Evolutionary conservation across 2,113 vertebrate genomes (phyloP).

Genomic region (Phalacrocorax brasilianus): DNA sequence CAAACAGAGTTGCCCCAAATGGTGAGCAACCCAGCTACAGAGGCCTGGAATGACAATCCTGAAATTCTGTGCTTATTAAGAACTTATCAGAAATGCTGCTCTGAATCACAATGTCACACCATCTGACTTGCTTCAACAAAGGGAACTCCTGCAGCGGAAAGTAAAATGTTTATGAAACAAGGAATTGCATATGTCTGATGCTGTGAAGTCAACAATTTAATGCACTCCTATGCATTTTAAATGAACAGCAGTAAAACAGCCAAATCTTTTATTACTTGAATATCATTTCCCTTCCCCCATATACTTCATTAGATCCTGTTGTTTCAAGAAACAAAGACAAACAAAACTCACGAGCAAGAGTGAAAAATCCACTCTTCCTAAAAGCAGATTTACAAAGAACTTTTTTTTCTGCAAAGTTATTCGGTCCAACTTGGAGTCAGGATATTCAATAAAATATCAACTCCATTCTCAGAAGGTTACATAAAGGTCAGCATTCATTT

Average conservation of each 20-base stretch:
- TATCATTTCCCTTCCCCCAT: background rate
- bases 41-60: background rate
- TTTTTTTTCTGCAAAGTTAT: background rate
- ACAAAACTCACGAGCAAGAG: background rate
- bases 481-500: slow-evolving; percentile 54
- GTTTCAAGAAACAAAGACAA: background rate
- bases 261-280: background rate
- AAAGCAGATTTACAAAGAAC: background rate
- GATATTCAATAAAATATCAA: slow-evolving; percentile 35
- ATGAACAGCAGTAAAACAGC: background rate
- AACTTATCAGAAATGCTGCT: background rate
- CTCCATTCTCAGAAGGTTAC: slow-evolving; percentile 45
- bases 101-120: background rate
- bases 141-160: background rate
- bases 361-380: background rate
- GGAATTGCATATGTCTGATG: background rate
- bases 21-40: background rate
- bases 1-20: background rate
- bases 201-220: background rate
- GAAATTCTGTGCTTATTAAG: background rate
- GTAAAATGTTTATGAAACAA: background rate
- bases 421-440: background rate
- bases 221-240: background rate
- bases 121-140: background rate
- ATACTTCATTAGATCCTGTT: background rate